Evolutionary conservation across 2,797 vertebrate species (phyloP).

Genomic region (Lutjanus argentimaculatus): DNA sequence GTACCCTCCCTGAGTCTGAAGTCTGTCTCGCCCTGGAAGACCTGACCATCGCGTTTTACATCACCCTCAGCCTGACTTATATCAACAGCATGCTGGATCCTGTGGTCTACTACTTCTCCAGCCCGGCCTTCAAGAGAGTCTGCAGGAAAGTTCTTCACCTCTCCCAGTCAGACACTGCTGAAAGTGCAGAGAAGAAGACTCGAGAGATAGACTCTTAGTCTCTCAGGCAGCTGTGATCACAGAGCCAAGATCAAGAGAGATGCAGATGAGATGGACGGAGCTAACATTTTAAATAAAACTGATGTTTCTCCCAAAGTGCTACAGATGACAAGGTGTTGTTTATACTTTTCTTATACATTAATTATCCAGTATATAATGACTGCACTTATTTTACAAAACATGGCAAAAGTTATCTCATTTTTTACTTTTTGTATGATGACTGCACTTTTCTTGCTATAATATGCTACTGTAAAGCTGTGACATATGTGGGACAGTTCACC

Average conservation of each 20-base stretch:
- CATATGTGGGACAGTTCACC: no score
- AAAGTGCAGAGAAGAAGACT: conserved; percentile 50
- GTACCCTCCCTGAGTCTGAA: fast-evolving
- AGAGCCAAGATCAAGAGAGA: background rate
- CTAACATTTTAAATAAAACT: background rate
- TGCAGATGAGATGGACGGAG: background rate
- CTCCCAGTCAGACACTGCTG: background rate
- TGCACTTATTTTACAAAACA: background rate
- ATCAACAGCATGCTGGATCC: conserved; percentile 86
- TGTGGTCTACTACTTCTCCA: conserved; percentile 85
- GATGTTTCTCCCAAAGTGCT: background rate
- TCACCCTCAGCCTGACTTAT: conserved; percentile 83
- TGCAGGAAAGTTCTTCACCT: conserved; percentile 64
- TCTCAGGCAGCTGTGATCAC: conserved; percentile 65
- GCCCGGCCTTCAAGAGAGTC: conserved; percentile 75
- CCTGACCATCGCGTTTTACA: conserved; percentile 70
- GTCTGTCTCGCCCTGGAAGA: conserved; percentile 58
- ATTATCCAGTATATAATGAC: background rate
- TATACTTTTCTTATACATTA: no score
- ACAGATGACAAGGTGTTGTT: background rate
- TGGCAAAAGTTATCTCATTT: no score
- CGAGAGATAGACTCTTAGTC: conserved; percentile 62
- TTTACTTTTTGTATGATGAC: background rate
- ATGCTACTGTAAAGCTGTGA: no score
- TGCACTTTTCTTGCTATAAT: background rate